A percentile compares a stretch with the other conserved stretches of the same genome.
Conservation (phyloP, 2,113 vertebrate species). For the Scomber colias region DNA sequence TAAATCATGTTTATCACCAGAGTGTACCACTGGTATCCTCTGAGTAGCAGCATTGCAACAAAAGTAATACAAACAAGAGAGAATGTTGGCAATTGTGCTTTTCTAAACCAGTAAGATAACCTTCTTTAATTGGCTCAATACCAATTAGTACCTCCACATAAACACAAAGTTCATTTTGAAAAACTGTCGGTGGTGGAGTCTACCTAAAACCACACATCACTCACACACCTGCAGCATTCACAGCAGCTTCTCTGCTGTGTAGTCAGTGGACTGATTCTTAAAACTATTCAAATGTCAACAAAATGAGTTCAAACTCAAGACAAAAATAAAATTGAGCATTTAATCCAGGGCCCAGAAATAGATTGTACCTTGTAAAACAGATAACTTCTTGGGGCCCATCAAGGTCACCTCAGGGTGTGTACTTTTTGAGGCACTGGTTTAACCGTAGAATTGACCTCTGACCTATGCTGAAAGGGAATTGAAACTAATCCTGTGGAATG, state of each 20-base stretch:
- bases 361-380: background rate
- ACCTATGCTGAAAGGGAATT: slow-evolving; percentile 53
- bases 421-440: slow-evolving; percentile 44
- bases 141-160: background rate
- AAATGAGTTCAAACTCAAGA: background rate
- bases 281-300: background rate
- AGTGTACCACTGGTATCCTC: background rate
- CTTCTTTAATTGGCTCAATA: background rate
- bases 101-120: background rate
- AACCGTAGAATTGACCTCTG: slow-evolving; percentile 45
- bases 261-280: background rate
- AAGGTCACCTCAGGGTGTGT: slow-evolving; percentile 46
- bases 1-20: background rate
- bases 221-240: slow-evolving; percentile 19
- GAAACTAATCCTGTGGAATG: slow-evolving; percentile 71
- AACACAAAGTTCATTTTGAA: background rate
- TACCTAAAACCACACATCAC: background rate
- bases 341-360: background rate
- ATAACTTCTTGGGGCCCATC: background rate
- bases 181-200: rapidly evolving
- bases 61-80: slow-evolving; percentile 1
- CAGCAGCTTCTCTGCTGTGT: background rate
- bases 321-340: background rate
- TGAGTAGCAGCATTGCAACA: slow-evolving; percentile 46
- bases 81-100: slow-evolving; percentile 16